These are phyloP conservation scores for Epinephelus coioides DNA, from an alignment of 2,797 vertebrate genomes.

Conservation along the genomic window DNA sequence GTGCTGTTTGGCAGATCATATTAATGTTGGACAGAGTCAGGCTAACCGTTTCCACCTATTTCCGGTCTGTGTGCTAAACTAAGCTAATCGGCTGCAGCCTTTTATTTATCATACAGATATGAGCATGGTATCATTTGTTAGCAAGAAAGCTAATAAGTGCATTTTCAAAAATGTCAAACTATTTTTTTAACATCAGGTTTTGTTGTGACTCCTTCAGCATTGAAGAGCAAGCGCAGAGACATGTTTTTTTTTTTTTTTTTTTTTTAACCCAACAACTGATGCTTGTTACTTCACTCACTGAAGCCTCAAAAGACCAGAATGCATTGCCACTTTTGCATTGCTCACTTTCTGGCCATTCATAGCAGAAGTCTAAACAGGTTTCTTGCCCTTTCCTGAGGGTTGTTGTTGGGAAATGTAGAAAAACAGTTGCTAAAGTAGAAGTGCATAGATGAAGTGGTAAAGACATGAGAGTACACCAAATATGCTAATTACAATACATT, in stretches of 20 bases:
- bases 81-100: background rate
- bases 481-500: conserved; percentile 9
- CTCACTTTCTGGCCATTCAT: background rate
- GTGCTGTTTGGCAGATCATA: no score
- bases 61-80: no score
- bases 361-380: background rate
- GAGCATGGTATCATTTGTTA: background rate
- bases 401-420: background rate
- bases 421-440: background rate
- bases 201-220: no score
- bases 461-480: background rate
- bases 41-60: no score
- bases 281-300: background rate
- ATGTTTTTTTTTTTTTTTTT: no score
- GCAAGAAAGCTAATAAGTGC: no score
- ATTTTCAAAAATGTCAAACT: no score
- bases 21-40: no score
- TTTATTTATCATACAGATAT: background rate
- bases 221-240: no score
- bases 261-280: no score
- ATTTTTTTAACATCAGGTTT: no score
- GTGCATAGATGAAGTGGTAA: background rate
- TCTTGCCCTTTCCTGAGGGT: background rate
- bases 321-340: background rate
- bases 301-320: conserved; percentile 11